Evolutionary conservation across 2,113 vertebrate genomes (phyloP).

Genomic region (Euleptes europaea): DNA sequence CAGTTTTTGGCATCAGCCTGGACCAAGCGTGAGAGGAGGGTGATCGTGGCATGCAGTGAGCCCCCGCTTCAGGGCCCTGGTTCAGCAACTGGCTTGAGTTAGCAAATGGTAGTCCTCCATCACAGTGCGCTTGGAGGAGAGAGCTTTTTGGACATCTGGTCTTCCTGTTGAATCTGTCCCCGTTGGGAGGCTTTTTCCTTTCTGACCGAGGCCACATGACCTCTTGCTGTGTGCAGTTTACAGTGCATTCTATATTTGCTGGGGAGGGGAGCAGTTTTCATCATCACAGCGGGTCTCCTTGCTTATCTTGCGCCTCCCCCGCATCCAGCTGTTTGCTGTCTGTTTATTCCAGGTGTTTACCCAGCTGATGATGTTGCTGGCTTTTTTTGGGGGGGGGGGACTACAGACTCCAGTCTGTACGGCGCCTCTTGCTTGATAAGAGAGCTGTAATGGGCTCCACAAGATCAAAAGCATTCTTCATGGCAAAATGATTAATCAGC

Average conservation of each 20-base stretch:
- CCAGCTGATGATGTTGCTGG: slow-evolving; percentile 35
- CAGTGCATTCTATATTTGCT: neutral
- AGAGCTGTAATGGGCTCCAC: slow-evolving; percentile 54
- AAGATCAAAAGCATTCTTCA: slow-evolving; percentile 47
- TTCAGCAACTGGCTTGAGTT: slow-evolving; percentile 56
- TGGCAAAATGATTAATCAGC: slow-evolving; percentile 55
- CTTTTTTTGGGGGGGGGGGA: slow-evolving; percentile 4
- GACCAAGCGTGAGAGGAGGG: slow-evolving; percentile 55
- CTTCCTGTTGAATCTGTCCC: slow-evolving; percentile 63
- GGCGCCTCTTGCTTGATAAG: slow-evolving; percentile 38
- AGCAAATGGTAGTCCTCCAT: slow-evolving; percentile 26
- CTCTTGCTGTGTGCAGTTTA: neutral
- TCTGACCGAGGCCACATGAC: neutral
- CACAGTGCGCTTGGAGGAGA: slow-evolving; percentile 36
- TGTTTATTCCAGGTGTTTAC: slow-evolving; percentile 69
- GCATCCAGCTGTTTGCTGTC: slow-evolving; percentile 23
- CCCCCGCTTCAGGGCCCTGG: slow-evolving; percentile 30
- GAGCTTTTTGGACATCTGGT: slow-evolving; percentile 69
- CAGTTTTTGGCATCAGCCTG: slow-evolving; percentile 51
- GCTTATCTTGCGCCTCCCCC: neutral
- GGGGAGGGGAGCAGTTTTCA: neutral
- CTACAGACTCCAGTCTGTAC: slow-evolving; percentile 37
- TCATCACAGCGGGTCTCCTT: neutral
- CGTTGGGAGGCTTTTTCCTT: slow-evolving; percentile 58
- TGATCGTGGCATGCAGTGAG: slow-evolving; percentile 29